A percentile compares a stretch with the other conserved stretches of the same genome.
phyloP scores from a whole-genome alignment of 2,888 invertebrate species.

The Eupithecia exiguata region DNA sequence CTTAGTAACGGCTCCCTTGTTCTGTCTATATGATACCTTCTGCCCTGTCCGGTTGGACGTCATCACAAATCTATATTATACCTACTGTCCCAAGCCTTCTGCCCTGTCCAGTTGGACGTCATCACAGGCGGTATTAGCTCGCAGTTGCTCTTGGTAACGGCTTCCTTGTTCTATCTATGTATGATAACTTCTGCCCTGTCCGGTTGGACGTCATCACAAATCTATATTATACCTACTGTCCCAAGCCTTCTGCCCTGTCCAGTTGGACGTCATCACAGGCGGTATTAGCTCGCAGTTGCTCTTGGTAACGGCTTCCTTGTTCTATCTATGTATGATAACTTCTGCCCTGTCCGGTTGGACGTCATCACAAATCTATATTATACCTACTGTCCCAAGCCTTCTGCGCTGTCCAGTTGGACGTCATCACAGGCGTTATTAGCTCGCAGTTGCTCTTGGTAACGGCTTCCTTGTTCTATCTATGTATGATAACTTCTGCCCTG shows the following conservation, averaged over 20 bases:
- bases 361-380: no score
- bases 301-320: neutral
- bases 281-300: constrained; percentile 37
- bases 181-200: constrained; percentile 15
- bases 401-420: constrained; percentile 3
- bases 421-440: constrained; percentile 20
- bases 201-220: neutral
- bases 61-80: neutral
- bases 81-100: no score
- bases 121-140: constrained; percentile 30
- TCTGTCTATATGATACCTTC: neutral
- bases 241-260: no score
- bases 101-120: neutral
- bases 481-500: constrained; percentile 15
- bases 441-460: constrained; percentile 41
- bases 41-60: no score
- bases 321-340: constrained; percentile 36
- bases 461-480: neutral
- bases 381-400: constrained; percentile 19
- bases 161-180: neutral
- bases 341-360: constrained; percentile 50
- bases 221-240: no score
- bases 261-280: constrained; percentile 17
- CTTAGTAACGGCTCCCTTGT: neutral
- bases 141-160: constrained; percentile 36